Conservation (phyloP, 2,888 invertebrate species). For the Microplitis manilae region DNA sequence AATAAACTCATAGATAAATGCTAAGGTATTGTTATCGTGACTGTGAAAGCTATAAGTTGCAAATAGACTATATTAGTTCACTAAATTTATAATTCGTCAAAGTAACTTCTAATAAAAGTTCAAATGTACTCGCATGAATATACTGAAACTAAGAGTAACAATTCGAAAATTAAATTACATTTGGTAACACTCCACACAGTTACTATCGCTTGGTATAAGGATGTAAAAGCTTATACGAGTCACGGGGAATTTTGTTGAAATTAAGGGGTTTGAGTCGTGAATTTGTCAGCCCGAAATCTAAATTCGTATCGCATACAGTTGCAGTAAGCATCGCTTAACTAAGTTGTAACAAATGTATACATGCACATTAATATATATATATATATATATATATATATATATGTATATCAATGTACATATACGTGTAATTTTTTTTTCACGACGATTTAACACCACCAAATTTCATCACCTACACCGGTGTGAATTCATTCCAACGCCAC, state of each 20-base stretch:
- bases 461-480: too few species aligned
- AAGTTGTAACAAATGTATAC: neutral
- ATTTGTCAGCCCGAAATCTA: conserved; percentile 3
- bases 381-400: too few species aligned
- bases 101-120: neutral
- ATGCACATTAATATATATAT: too few species aligned
- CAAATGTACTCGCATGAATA: neutral
- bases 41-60: neutral
- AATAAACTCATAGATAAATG: neutral
- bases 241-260: conserved; percentile 19
- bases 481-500: too few species aligned
- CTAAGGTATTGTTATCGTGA: neutral
- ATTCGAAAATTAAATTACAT: conserved; percentile 42
- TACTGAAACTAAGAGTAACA: conserved; percentile 36
- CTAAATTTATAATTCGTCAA: conserved; percentile 14
- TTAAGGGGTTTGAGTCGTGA: neutral
- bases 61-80: neutral
- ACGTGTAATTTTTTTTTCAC: neutral
- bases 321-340: neutral
- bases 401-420: neutral
- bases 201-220: neutral
- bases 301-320: conserved; percentile 1
- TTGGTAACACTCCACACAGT: neutral
- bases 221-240: conserved; percentile 9
- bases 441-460: too few species aligned